These are phyloP conservation scores for Dione vanillae DNA, from an alignment of 2,888 invertebrate genomes.

Conservation along the genomic window DNA sequence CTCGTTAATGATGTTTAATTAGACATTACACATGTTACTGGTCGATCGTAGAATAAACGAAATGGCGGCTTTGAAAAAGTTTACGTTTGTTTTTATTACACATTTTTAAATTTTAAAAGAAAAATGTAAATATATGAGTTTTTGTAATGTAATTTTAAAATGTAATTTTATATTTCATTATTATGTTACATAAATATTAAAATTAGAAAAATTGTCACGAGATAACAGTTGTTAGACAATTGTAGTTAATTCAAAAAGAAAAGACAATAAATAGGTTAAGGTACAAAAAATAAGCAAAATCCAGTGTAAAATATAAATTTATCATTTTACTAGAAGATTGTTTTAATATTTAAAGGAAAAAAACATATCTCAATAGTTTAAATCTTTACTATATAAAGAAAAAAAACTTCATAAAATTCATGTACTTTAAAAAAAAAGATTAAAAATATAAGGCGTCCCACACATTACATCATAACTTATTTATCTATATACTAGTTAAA, in stretches of 20 bases:
- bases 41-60: neutral
- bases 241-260: neutral
- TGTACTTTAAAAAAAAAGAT: neutral
- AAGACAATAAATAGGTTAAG: neutral
- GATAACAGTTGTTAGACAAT: neutral
- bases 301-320: neutral
- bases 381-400: neutral
- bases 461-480: constrained; percentile 22
- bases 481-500: constrained; percentile 19
- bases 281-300: neutral
- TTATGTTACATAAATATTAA: neutral
- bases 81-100: too few relatives aligned
- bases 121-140: too few relatives aligned
- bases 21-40: neutral
- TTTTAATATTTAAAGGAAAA: neutral
- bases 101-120: too few relatives aligned
- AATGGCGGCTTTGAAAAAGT: neutral
- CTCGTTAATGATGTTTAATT: neutral
- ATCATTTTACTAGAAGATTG: neutral
- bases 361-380: neutral
- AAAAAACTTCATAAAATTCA: neutral
- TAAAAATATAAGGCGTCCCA: constrained; percentile 17
- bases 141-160: too few relatives aligned
- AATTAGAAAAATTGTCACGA: neutral
- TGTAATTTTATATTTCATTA: too few relatives aligned